A percentile compares a stretch with the other conserved stretches of the same genome.
Evolutionary conservation across 2,797 vertebrate species (phyloP).

Genomic region (Malacoctenus gilli): DNA sequence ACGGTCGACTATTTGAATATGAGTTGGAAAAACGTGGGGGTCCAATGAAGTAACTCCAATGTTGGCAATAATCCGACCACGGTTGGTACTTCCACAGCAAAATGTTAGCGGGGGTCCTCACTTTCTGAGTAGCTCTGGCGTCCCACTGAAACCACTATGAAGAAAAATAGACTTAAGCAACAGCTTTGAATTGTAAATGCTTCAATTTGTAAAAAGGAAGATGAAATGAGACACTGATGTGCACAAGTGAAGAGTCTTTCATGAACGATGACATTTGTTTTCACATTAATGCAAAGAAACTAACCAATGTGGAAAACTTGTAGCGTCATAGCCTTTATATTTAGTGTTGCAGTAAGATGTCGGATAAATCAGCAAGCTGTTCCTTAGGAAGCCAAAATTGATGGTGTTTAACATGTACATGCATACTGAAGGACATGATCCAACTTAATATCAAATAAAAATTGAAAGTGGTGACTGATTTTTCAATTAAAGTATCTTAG

Average conservation of each 20-base stretch:
- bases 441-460: too few relatives aligned
- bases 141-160: conserved; percentile 22
- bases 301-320: conserved; percentile 27
- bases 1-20: conserved; percentile 10
- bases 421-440: too few relatives aligned
- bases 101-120: conserved; percentile 24
- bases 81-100: conserved; percentile 55
- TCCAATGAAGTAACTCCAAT: conserved; percentile 18
- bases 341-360: too few relatives aligned
- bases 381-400: too few relatives aligned
- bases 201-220: conserved; percentile 24
- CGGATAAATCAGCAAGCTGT: too few relatives aligned
- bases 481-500: too few relatives aligned
- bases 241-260: conserved; percentile 45
- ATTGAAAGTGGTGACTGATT: too few relatives aligned
- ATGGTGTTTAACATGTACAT: too few relatives aligned
- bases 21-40: background rate
- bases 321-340: too few relatives aligned
- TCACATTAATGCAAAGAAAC: conserved; percentile 21
- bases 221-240: conserved; percentile 14
- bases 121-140: conserved; percentile 35
- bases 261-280: conserved; percentile 32
- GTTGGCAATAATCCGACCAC: conserved; percentile 60
- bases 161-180: conserved; percentile 21
- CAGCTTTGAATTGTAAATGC: too few relatives aligned